phyloP scores from a whole-genome alignment of 2,113 vertebrate species.

The Austrofundulus limnaeus region DNA sequence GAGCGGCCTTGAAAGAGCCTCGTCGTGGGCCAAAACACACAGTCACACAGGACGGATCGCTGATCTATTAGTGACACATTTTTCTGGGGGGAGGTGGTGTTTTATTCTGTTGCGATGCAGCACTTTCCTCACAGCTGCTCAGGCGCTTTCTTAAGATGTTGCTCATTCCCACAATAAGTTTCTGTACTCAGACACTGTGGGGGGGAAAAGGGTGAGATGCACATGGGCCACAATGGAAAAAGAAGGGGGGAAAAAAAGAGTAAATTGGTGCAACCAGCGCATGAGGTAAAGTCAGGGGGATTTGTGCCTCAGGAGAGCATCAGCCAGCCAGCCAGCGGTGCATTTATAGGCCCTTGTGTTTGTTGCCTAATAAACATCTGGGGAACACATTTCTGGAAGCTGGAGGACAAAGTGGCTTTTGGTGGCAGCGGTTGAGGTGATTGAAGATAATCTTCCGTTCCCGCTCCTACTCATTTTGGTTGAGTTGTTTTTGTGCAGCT shows the following conservation, averaged over 20 bases:
- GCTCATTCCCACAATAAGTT: conserved; percentile 58
- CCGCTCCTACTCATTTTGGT: conserved; percentile 68
- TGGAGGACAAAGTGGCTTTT: conserved; percentile 51
- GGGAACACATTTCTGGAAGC: conserved; percentile 75
- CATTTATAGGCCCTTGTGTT: conserved; percentile 75
- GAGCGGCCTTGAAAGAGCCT: conserved; percentile 43
- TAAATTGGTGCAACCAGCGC: conserved; percentile 36
- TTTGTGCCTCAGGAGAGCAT: conserved; percentile 64
- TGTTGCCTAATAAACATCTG: conserved; percentile 79
- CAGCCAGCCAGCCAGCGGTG: conserved; percentile 64
- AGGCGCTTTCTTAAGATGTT: conserved; percentile 36
- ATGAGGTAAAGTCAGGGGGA: conserved; percentile 64
- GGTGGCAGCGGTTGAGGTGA: conserved; percentile 71
- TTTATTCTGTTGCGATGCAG: conserved; percentile 12
- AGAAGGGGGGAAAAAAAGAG: too few species aligned
- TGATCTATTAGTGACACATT: conserved; percentile 41
- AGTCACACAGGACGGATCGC: conserved; percentile 40
- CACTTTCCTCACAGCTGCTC: conserved; percentile 49
- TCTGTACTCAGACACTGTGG: conserved; percentile 45
- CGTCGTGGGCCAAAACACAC: conserved; percentile 44
- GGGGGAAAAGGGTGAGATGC: conserved; percentile 41
- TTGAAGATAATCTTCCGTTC: conserved; percentile 68
- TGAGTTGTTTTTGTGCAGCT: conserved; percentile 73
- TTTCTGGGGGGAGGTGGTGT: conserved; percentile 54
- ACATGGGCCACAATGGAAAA: conserved; percentile 54